Percentiles rank a stretch among this genome's conserved stretches.
These are phyloP conservation scores for Drosophila formosana DNA, from an alignment of 2,888 invertebrate genomes.

Conservation along the genomic window DNA sequence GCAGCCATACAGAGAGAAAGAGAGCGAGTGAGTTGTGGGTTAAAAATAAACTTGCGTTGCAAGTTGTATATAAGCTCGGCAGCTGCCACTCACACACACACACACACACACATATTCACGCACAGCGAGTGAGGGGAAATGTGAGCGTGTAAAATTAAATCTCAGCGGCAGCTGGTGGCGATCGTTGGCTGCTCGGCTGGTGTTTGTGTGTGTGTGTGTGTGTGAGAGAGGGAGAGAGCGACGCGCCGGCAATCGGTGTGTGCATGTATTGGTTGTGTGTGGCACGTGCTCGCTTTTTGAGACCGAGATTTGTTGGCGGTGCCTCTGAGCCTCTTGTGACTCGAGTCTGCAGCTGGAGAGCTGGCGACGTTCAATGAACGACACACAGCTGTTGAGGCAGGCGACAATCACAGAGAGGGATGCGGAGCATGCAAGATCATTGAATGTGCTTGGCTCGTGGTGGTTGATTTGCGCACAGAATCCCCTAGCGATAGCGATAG, in stretches of 20 bases:
- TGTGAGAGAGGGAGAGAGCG: constrained; percentile 25
- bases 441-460: constrained; percentile 65
- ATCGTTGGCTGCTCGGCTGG: constrained; percentile 41
- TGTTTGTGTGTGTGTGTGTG: constrained; percentile 5
- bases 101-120: constrained; percentile 11
- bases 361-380: constrained; percentile 65
- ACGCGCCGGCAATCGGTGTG: constrained; percentile 48
- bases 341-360: constrained; percentile 63
- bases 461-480: constrained; percentile 70
- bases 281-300: constrained; percentile 79
- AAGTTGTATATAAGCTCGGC: constrained; percentile 69
- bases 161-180: constrained; percentile 80
- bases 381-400: constrained; percentile 68
- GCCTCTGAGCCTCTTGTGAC: constrained; percentile 37
- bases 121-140: constrained; percentile 51
- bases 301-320: constrained; percentile 69
- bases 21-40: constrained; percentile 38
- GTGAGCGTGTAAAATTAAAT: constrained; percentile 59
- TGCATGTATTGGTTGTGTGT: constrained; percentile 40
- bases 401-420: constrained; percentile 48
- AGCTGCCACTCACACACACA: constrained; percentile 58
- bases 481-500: constrained; percentile 37
- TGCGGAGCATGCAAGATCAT: constrained; percentile 45
- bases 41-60: constrained; percentile 71
- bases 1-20: constrained; percentile 31